Base-by-base conservation (phyloP, 1,140 invertebrate species). In the Panagrolaimus sp. region DNA sequence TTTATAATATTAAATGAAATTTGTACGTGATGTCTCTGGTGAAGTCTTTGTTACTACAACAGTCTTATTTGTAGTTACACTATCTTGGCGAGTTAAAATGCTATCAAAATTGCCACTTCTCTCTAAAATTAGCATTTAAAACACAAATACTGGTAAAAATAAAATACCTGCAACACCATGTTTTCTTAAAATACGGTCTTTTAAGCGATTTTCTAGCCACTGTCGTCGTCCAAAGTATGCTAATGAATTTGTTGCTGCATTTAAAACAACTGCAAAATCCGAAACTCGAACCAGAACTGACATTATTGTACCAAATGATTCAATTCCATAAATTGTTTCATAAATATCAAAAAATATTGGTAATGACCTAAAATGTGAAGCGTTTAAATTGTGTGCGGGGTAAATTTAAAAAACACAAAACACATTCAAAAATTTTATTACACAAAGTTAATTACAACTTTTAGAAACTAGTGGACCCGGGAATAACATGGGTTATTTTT, bases 301-400 rank as follows among this genome's bases (percentile, higher is more conserved):
- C n/a, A 76, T 62, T 23, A 75, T 51, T 9, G 62, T 69, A 23
- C 76, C 76, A 46, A 76, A 76, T 42, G 72, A 78, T 16, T 76
- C 75, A 42, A 76, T 76, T 23, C 74, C 74, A 68, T 78, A 67
- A 42, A 76, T 65, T 4, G 66, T 48, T 51, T 76, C 74, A 61
- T 76, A 78, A 38, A 76, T 63, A 53, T 76, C 74, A 63, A 76
- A 78, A 38, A 76, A 76, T 9, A 78, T 65, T 14, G 74, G 74
- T 20, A 76, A 46, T 16, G 72, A 75, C 14, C 74, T 76, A 27
- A 61, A 46, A 68, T 4, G 14, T 44, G 25, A 5, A 65, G 14
- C 5, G 27, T 42, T 64, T 42, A 23, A n/a, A n/a, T n/a, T n/a
- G n/a, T n/a, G n/a, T n/a, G n/a, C n/a, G n/a, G n/a, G n/a, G n/a